A percentile compares a stretch with the other conserved stretches of the same genome.
Conservation (phyloP, 2,797 vertebrate species). For the Brachyalestes nurse region DNA sequence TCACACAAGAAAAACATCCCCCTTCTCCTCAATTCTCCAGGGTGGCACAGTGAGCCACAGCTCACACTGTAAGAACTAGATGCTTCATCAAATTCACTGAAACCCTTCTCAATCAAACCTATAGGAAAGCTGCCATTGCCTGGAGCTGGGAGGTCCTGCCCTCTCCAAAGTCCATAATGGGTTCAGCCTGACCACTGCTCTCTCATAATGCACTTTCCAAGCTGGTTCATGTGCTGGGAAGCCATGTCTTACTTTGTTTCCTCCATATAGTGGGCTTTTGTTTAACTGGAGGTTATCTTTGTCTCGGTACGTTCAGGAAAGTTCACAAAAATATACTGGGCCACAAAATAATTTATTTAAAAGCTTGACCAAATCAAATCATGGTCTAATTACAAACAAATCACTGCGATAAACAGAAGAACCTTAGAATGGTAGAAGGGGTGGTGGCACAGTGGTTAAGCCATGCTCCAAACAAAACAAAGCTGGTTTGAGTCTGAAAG, state of each 20-base stretch:
- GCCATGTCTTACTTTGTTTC: neutral
- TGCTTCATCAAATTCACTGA: conserved; percentile 39
- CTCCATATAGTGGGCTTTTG: conserved; percentile 11
- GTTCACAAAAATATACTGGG: conserved; percentile 14
- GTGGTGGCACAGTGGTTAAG: no score
- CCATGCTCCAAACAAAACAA: no score
- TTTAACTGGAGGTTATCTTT: conserved; percentile 6
- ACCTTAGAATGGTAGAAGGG: neutral
- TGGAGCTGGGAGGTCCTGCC: neutral
- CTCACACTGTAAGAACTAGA: conserved; percentile 43
- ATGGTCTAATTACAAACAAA: neutral
- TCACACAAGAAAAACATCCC: conserved; percentile 23
- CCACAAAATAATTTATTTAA: neutral
- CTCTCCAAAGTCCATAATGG: neutral
- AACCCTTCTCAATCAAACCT: conserved; percentile 43
- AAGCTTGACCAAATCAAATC: neutral
- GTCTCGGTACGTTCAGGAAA: neutral
- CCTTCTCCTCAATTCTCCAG: conserved; percentile 30
- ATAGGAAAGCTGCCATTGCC: conserved; percentile 23
- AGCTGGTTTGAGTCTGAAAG: no score
- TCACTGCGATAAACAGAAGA: neutral
- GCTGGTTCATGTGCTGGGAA: neutral
- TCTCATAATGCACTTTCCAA: conserved; percentile 9
- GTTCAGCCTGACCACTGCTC: neutral
- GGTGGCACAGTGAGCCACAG: conserved; percentile 23